Percentiles rank a stretch among this genome's conserved stretches.
phyloP scores from a whole-genome alignment of 2,888 invertebrate genomes.

The Melikaiella ostensackeni region DNA sequence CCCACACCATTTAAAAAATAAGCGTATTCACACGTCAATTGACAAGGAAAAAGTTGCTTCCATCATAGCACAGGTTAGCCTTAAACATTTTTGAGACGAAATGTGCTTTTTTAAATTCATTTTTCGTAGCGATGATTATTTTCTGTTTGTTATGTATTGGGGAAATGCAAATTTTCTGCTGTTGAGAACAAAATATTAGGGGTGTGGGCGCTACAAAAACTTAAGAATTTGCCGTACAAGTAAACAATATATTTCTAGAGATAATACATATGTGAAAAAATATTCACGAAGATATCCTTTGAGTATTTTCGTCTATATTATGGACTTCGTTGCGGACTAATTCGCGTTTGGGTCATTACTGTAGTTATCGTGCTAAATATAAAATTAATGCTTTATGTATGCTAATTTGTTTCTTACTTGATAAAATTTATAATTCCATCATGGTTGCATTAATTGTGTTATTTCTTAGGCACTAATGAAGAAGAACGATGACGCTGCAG shows the following conservation, averaged over 20 bases:
- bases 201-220: background rate
- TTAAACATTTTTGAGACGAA: slow-evolving; percentile 1
- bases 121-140: background rate
- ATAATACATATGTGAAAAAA: background rate
- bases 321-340: background rate
- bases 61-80: slow-evolving; percentile 83
- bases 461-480: slow-evolving; percentile 69
- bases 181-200: background rate
- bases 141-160: background rate
- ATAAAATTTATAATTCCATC: background rate
- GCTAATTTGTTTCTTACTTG: background rate
- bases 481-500: slow-evolving; percentile 69
- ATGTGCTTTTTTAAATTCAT: background rate
- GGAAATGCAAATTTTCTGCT: background rate
- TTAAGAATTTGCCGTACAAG: background rate
- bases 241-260: background rate
- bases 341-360: background rate
- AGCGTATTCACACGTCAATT: slow-evolving; percentile 87
- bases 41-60: slow-evolving; percentile 86
- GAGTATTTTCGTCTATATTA: background rate
- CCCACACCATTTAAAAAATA: slow-evolving; percentile 99
- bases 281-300: background rate
- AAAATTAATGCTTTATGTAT: background rate
- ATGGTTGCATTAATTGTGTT: slow-evolving; percentile 37
- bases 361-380: background rate